Evolutionary conservation across 2,888 invertebrate genomes (phyloP), one percentile per base, ranked within the genome.

Genomic region (Hedya salicella): DNA sequence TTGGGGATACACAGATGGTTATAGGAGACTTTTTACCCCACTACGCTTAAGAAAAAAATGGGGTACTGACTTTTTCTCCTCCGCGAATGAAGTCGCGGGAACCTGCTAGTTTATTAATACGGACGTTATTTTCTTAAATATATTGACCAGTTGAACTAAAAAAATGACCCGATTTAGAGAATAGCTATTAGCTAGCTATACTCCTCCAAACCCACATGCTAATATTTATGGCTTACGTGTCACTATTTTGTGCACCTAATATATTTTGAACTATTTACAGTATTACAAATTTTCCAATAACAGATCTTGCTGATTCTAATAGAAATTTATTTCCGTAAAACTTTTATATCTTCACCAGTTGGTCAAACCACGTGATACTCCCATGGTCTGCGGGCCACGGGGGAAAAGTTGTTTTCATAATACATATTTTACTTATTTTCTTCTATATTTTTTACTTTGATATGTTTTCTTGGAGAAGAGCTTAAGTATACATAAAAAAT

Each of bases 161-260:
- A 59, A 54, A 53, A 46, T 19, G 39, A 46, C 39, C 65, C 59
- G 46, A 53, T 59, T 8, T n/a, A n/a, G n/a, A n/a, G 17, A 60
- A 65, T 60, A 39, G 59, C 30, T 39, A 53, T 39, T 39, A 8
- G 36, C 50, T 21, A 53, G 19, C n/a, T n/a, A n/a, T n/a, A n/a
- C n/a, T n/a, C n/a, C n/a, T n/a, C n/a, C n/a, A 59, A 60, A 40
- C 65, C 65, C 65, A 65, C 65, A 44, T 59, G 52, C 46, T 60
- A 46, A 65, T 65, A 65, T 65, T 65, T 65, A 65, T 53, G 30
- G 52, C 36, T 52, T 46, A 25, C 36, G 17, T 39, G 59, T 59
- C 46, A 52, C 65, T 21, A 52, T 65, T 39, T 44, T 52, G 40
- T 64, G 59, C 65, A 65, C 30, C 52, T 13, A 17, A 52, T 52